These are phyloP conservation scores for Cinara cedri DNA, from an alignment of 2,888 invertebrate species.

Conservation along the genomic window DNA sequence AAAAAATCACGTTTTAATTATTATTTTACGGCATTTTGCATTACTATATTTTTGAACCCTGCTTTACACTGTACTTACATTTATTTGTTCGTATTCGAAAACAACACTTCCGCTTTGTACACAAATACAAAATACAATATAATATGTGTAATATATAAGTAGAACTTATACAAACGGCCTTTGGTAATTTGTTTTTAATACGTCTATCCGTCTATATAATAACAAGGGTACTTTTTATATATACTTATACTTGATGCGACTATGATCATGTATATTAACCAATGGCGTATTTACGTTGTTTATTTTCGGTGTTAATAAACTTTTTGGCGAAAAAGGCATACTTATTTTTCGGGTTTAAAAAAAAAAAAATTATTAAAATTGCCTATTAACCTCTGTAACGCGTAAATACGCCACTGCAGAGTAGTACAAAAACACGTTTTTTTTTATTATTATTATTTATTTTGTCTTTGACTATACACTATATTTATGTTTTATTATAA, in stretches of 20 bases:
- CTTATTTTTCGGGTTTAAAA: too few species aligned
- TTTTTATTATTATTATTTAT: not conserved
- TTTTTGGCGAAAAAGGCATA: too few species aligned
- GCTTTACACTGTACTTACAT: not conserved
- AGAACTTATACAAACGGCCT: not conserved
- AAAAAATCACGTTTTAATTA: not conserved
- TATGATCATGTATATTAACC: too few species aligned
- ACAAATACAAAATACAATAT: not conserved
- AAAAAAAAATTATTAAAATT: too few species aligned
- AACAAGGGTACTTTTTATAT: too few species aligned
- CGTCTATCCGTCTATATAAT: not conserved
- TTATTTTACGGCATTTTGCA: not conserved
- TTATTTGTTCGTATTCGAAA: not conserved
- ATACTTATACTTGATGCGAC: too few species aligned
- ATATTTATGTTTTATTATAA: not conserved
- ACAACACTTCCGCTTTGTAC: not conserved
- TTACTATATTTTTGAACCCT: not conserved
- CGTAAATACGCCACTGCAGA: too few species aligned
- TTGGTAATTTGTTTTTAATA: slow-evolving; percentile 5
- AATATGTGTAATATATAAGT: too few species aligned
- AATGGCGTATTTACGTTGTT: too few species aligned
- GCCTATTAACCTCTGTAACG: too few species aligned
- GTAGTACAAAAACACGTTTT: too few species aligned
- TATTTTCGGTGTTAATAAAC: too few species aligned
- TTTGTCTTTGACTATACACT: not conserved